Evolutionary conservation across 2,113 vertebrate genomes (phyloP).

Genomic region (Piprites chloris): DNA sequence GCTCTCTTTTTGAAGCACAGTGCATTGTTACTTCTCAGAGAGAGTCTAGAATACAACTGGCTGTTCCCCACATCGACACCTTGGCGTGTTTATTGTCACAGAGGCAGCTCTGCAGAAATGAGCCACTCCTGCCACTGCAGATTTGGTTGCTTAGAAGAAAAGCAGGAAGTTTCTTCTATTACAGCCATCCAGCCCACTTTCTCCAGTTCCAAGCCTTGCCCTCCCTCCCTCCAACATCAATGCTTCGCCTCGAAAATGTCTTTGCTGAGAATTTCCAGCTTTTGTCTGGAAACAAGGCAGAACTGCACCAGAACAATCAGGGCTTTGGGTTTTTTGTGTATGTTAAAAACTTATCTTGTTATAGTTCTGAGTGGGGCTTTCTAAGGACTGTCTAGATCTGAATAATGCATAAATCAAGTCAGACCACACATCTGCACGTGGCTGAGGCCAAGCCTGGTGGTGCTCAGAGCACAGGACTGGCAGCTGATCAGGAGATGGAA

Average conservation of each 20-base stretch:
- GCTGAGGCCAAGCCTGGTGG: background rate
- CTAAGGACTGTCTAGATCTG: background rate
- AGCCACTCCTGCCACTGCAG: background rate
- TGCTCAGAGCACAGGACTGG: slow-evolving; percentile 1
- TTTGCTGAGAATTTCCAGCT: background rate
- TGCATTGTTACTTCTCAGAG: background rate
- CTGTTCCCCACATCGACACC: background rate
- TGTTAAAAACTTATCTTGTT: background rate
- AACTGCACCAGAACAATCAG: background rate
- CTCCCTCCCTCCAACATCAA: background rate
- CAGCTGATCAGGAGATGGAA: background rate
- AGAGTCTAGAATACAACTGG: background rate
- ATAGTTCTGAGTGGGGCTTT: background rate
- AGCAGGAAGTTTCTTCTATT: background rate
- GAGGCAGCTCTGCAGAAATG: background rate
- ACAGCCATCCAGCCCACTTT: background rate
- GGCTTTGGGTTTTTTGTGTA: background rate
- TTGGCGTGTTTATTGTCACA: background rate
- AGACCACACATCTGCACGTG: background rate
- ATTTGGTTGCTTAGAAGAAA: background rate
- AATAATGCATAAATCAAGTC: background rate
- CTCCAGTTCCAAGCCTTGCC: background rate
- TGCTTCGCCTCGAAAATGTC: background rate
- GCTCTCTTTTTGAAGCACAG: background rate
- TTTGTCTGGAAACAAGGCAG: background rate